Conservation (phyloP, 1,140 invertebrate species). For the Drosophila repletoides region DNA sequence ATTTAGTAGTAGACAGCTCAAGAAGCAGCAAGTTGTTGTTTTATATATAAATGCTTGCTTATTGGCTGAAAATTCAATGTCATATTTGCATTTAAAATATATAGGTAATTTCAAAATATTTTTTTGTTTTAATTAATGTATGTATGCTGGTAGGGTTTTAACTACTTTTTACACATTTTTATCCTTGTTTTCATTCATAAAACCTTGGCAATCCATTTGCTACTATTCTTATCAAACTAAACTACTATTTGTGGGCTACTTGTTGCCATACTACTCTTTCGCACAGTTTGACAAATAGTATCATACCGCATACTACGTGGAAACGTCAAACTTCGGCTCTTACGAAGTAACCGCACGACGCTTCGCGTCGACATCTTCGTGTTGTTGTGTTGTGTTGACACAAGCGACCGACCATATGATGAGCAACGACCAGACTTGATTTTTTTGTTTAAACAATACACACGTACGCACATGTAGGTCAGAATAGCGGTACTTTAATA, state of each 20-base stretch:
- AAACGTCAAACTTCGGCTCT: conserved; percentile 71
- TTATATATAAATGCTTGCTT: neutral
- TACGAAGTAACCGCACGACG: conserved; percentile 34
- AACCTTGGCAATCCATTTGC: conserved; percentile 12
- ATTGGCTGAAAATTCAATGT: neutral
- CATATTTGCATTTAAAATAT: neutral
- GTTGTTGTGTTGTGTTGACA: conserved; percentile 37
- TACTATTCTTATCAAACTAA: conserved; percentile 59
- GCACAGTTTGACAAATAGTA: conserved; percentile 34
- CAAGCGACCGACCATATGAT: conserved; percentile 41
- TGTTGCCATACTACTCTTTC: conserved; percentile 63
- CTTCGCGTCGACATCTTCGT: conserved; percentile 57
- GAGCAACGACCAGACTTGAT: conserved; percentile 40
- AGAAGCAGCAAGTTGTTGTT: conserved; percentile 8
- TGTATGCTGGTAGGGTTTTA: neutral
- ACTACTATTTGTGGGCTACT: conserved; percentile 48
- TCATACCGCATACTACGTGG: conserved; percentile 57
- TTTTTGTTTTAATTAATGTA: neutral
- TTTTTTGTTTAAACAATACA: conserved; percentile 46
- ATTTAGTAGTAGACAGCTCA: conserved; percentile 13
- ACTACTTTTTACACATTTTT: neutral
- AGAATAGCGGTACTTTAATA: conserved; percentile 22
- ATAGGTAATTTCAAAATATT: neutral
- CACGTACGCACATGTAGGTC: conserved; percentile 47
- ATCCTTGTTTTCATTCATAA: conserved; percentile 53